phyloP scores from a whole-genome alignment of 2,113 vertebrate species.

The Gymnogyps californianus region DNA sequence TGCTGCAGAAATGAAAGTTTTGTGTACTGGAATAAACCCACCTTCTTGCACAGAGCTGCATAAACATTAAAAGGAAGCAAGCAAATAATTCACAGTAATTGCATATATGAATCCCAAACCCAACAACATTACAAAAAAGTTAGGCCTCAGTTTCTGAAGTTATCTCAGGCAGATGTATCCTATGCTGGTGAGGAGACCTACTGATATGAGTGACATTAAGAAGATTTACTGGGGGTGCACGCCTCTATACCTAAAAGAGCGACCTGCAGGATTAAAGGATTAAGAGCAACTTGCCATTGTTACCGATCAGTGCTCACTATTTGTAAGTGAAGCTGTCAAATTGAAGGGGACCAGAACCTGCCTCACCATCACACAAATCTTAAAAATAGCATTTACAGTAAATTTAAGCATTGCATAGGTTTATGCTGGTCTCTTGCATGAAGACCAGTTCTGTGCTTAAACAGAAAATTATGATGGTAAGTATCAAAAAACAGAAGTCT shows the following conservation, averaged over 20 bases:
- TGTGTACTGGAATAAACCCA: not conserved
- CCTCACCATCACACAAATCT: not conserved
- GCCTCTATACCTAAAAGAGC: not conserved
- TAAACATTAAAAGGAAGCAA: not conserved
- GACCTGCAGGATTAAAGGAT: not conserved
- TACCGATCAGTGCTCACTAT: not conserved
- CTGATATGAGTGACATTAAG: not conserved
- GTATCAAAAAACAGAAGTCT: not conserved
- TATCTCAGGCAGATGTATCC: not conserved
- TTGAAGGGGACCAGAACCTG: not conserved
- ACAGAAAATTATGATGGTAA: not conserved
- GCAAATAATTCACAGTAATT: not conserved
- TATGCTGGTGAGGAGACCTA: accelerated
- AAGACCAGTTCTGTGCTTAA: not conserved
- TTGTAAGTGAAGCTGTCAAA: not conserved
- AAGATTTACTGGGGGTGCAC: not conserved
- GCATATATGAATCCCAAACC: not conserved
- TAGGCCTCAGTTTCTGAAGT: not conserved
- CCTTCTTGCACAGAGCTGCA: not conserved
- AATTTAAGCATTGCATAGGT: not conserved
- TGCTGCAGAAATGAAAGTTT: not conserved
- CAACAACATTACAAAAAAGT: not conserved
- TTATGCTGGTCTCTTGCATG: not conserved
- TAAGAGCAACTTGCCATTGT: not conserved
- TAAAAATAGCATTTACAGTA: not conserved